These are phyloP conservation scores for Acrobasis suavella DNA, from an alignment of 2,888 invertebrate genomes.

Conservation along the genomic window DNA sequence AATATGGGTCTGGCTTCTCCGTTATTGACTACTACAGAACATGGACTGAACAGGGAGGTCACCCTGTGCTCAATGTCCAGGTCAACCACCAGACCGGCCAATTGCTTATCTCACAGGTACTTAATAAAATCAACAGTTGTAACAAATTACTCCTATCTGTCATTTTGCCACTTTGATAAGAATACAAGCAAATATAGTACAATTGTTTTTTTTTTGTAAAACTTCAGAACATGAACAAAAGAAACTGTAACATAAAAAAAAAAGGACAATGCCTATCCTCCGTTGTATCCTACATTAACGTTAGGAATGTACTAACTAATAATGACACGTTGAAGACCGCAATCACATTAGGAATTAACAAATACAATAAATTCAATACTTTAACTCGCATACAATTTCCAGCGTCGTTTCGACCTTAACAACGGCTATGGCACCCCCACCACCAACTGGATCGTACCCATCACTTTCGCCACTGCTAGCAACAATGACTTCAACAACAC, in stretches of 20 bases:
- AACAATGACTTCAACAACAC: conserved; percentile 67
- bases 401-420: conserved; percentile 79
- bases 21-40: conserved; percentile 65
- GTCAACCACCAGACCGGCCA: conserved; percentile 67
- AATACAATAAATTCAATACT: too few species aligned
- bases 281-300: too few species aligned
- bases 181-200: too few species aligned
- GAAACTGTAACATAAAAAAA: too few species aligned
- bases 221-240: too few species aligned
- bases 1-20: conserved; percentile 63
- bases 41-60: conserved; percentile 83
- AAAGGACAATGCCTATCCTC: too few species aligned
- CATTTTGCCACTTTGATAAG: too few species aligned
- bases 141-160: too few species aligned
- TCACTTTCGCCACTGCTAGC: conserved; percentile 65
- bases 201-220: too few species aligned
- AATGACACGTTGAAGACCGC: too few species aligned
- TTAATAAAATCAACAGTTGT: background rate
- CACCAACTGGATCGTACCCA: conserved; percentile 67
- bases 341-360: too few species aligned
- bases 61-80: conserved; percentile 81
- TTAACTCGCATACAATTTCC: conserved; percentile 28
- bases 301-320: too few species aligned
- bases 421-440: conserved; percentile 51
- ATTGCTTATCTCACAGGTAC: conserved; percentile 72